phyloP scores from a whole-genome alignment of 1,140 invertebrate species.

The Probaryconus sp. region DNA sequence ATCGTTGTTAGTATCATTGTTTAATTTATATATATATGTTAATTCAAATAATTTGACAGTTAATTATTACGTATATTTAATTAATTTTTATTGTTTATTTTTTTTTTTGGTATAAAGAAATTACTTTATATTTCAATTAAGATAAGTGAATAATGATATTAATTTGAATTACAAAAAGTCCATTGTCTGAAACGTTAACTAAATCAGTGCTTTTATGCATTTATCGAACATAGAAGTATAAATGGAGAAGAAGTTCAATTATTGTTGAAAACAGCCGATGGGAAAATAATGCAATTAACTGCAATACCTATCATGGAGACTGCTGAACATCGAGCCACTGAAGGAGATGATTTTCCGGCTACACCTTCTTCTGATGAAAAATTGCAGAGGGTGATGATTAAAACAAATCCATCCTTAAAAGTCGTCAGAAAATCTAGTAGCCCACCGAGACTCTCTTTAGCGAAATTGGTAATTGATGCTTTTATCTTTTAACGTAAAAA shows the following conservation, averaged over 20 bases:
- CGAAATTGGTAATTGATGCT: slow-evolving; percentile 72
- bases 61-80: too few relatives aligned
- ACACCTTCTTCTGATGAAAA: slow-evolving; percentile 42
- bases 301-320: slow-evolving; percentile 68
- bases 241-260: slow-evolving; percentile 76
- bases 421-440: slow-evolving; percentile 38
- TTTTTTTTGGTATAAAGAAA: too few relatives aligned
- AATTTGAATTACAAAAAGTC: too few relatives aligned
- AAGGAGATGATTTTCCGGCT: slow-evolving; percentile 43
- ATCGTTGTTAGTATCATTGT: slow-evolving; percentile 23
- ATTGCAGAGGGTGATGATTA: slow-evolving; percentile 61
- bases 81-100: neutral
- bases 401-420: slow-evolving; percentile 65
- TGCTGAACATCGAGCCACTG: slow-evolving; percentile 27
- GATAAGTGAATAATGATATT: too few relatives aligned
- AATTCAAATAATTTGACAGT: too few relatives aligned
- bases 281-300: slow-evolving; percentile 77
- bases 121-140: too few relatives aligned
- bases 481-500: neutral
- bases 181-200: slow-evolving; percentile 28
- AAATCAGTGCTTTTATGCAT: slow-evolving; percentile 41
- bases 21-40: too few relatives aligned
- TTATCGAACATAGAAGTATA: slow-evolving; percentile 64
- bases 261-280: slow-evolving; percentile 77
- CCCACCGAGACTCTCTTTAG: slow-evolving; percentile 60